Evolutionary conservation across 2,888 invertebrate genomes (phyloP).

Genomic region (Cataglyphis albicans): DNA sequence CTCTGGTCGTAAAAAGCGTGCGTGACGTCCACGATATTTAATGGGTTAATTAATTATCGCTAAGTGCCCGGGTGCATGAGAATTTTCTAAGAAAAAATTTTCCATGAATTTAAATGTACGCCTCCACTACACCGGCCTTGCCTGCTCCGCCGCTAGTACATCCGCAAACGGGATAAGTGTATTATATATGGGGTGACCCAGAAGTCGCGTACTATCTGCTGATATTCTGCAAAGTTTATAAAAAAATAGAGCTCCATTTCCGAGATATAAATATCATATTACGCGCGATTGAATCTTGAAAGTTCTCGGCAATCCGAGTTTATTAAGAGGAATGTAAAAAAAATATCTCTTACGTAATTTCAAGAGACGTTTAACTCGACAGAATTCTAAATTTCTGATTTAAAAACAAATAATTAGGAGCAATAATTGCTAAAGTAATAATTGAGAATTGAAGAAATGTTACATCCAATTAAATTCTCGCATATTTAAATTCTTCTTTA

Average conservation of each 20-base stretch:
- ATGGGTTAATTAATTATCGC: slow-evolving; percentile 58
- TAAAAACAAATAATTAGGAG: background rate
- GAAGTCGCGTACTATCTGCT: slow-evolving; percentile 12
- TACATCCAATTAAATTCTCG: background rate
- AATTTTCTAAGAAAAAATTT: slow-evolving; percentile 56
- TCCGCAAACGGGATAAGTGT: slow-evolving; percentile 26
- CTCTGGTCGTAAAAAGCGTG: slow-evolving; percentile 54
- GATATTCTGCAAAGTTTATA: background rate
- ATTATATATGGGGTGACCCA: slow-evolving; percentile 2
- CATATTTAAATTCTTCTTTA: background rate
- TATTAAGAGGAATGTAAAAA: background rate
- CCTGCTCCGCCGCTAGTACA: slow-evolving; percentile 13
- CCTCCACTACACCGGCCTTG: slow-evolving; percentile 24
- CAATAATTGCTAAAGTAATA: background rate
- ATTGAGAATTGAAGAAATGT: background rate
- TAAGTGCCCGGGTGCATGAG: slow-evolving; percentile 52
- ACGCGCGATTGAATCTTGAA: background rate
- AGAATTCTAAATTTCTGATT: background rate
- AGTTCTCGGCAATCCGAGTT: background rate
- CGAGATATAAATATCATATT: background rate
- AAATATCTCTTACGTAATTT: background rate
- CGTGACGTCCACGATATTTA: slow-evolving; percentile 53
- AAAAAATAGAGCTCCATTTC: background rate
- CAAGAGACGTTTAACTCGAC: background rate
- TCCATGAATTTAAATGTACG: slow-evolving; percentile 52